phyloP scores from a whole-genome alignment of 1,140 invertebrate species.

The Fopius arisanus region DNA sequence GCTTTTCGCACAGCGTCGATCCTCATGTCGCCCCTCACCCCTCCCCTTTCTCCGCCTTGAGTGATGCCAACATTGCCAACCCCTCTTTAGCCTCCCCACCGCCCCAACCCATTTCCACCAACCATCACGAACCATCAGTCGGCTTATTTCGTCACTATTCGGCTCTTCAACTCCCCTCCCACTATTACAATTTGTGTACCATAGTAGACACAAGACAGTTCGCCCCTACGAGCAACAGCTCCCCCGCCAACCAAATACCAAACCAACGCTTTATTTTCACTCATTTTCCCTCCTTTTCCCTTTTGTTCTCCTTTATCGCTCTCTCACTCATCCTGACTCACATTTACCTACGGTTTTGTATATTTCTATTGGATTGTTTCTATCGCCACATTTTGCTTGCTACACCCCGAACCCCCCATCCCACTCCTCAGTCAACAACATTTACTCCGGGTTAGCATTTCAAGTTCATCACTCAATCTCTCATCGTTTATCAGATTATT shows the following conservation, averaged over 20 bases:
- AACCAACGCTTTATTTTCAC: background rate
- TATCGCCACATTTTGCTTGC: too few relatives aligned
- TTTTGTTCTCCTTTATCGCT: background rate
- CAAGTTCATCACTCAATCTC: background rate
- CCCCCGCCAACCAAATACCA: background rate
- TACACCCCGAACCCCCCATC: too few relatives aligned
- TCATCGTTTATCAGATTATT: background rate
- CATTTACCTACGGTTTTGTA: too few relatives aligned
- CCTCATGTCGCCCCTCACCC: background rate
- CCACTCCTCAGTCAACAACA: too few relatives aligned
- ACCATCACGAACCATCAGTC: conserved; percentile 26
- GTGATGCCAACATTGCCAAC: background rate
- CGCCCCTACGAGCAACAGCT: background rate
- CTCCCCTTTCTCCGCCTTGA: background rate
- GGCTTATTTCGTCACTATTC: conserved; percentile 18
- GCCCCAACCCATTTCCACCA: background rate
- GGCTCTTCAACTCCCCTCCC: background rate
- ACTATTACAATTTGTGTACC: background rate
- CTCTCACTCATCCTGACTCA: too few relatives aligned
- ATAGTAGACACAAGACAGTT: background rate
- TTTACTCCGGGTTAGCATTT: too few relatives aligned
- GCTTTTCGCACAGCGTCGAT: conserved; percentile 14
- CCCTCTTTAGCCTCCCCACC: conserved; percentile 16
- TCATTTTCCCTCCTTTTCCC: background rate
- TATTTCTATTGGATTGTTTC: too few relatives aligned